Evolutionary conservation across 2,113 vertebrate genomes (phyloP).

Genomic region (Phylloscopus trochilus): DNA sequence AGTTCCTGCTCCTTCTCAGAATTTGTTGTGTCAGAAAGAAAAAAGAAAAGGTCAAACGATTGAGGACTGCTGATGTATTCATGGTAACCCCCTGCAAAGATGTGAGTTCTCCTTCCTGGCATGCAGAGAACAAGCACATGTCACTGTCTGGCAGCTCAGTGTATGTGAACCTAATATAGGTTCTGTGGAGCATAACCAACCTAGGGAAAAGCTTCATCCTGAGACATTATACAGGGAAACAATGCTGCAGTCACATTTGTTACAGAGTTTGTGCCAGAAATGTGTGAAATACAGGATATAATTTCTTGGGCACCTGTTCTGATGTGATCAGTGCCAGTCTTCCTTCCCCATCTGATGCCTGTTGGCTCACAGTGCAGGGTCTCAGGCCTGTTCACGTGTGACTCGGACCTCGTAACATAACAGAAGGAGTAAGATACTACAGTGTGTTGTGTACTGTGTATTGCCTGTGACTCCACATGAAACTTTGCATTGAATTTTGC

Average conservation of each 20-base stretch:
- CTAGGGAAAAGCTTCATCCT: not conserved
- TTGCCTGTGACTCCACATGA: not conserved
- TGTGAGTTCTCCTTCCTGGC: not conserved
- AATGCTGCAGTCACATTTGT: not conserved
- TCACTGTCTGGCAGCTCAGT: not conserved
- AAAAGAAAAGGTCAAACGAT: not conserved
- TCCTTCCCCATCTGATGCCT: not conserved
- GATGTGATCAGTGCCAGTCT: not conserved
- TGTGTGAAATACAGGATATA: not conserved
- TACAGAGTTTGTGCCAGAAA: not conserved
- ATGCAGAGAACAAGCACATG: not conserved
- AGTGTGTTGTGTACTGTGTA: not conserved
- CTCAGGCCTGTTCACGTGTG: not conserved
- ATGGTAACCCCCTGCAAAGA: not conserved
- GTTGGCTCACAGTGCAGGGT: not conserved
- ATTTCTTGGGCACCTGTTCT: not conserved
- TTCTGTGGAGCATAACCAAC: not conserved
- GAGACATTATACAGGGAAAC: not conserved
- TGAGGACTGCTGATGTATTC: not conserved
- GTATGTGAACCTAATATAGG: rapidly evolving
- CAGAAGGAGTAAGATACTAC: not conserved
- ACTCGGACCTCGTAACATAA: not conserved
- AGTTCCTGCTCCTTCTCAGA: not conserved
- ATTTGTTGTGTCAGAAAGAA: not conserved
- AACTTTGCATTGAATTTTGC: not conserved